These are phyloP conservation scores for Pelusios castaneus DNA, from an alignment of 2,113 vertebrate species.

Conservation along the genomic window DNA sequence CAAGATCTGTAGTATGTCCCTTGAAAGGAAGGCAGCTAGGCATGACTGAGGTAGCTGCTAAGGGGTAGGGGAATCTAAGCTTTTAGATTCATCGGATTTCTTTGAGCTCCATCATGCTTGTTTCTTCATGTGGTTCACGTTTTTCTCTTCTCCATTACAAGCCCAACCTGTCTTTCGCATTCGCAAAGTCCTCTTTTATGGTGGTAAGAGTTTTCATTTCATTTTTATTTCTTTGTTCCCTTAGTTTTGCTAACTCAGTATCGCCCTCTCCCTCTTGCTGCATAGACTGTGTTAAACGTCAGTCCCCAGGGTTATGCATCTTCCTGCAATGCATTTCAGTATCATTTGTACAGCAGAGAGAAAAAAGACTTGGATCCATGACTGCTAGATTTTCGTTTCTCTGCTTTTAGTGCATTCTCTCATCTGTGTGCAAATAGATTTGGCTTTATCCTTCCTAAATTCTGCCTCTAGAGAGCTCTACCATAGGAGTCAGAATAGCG, in stretches of 20 bases:
- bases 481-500: no score
- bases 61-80: neutral
- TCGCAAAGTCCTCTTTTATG: slow-evolving; percentile 84
- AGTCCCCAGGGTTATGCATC: neutral
- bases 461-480: neutral
- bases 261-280: slow-evolving; percentile 6
- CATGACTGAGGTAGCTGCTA: fast-evolving
- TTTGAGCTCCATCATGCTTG: neutral
- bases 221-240: neutral
- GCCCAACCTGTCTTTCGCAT: slow-evolving; percentile 86
- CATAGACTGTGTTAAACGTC: slow-evolving; percentile 4
- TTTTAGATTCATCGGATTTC: neutral
- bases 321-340: neutral
- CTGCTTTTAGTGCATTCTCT: neutral
- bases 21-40: neutral
- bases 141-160: slow-evolving; percentile 75
- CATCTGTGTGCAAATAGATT: neutral
- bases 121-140: slow-evolving; percentile 16
- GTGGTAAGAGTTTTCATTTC: slow-evolving; percentile 81
- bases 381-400: neutral
- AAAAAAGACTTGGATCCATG: neutral
- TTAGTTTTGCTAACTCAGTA: neutral
- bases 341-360: neutral
- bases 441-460: neutral
- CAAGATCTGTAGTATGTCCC: fast-evolving